A percentile compares a stretch with the other conserved stretches of the same genome.
Conservation (phyloP, 2,113 vertebrate genomes). For the Percina caprodes region DNA sequence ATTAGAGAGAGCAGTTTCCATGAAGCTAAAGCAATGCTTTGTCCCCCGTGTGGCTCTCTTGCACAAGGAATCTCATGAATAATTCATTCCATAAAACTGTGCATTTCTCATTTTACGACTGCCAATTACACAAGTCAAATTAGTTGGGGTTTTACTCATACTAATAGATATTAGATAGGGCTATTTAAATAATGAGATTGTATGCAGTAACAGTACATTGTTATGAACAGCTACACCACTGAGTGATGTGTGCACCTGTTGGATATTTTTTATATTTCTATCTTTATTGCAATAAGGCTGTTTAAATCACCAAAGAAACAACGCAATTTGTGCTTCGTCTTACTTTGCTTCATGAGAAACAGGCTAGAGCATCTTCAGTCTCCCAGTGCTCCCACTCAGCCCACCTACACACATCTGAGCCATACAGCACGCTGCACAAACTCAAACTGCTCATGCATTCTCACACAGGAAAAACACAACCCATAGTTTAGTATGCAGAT, state of each 20-base stretch:
- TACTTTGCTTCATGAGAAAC: constrained; percentile 70
- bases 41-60: constrained; percentile 31
- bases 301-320: constrained; percentile 38
- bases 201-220: neutral
- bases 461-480: constrained; percentile 65
- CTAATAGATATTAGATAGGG: neutral
- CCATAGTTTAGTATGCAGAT: constrained; percentile 48
- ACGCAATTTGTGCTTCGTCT: constrained; percentile 51
- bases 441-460: constrained; percentile 61
- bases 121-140: neutral
- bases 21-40: constrained; percentile 44
- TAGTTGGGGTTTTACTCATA: neutral
- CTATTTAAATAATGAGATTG: constrained; percentile 7
- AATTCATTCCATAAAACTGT: constrained; percentile 33
- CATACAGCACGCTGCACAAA: constrained; percentile 65
- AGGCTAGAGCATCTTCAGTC: constrained; percentile 74
- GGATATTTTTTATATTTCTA: neutral
- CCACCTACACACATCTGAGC: constrained; percentile 80
- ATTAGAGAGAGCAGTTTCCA: constrained; percentile 41
- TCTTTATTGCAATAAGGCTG: constrained; percentile 37
- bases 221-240: neutral
- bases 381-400: constrained; percentile 78
- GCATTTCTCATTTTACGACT: constrained; percentile 24
- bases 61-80: constrained; percentile 38
- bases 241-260: neutral